Percentiles rank a stretch among this genome's conserved stretches.
Conservation (phyloP, 23 tunicate species). For the Halocynthia roretzi region DNA sequence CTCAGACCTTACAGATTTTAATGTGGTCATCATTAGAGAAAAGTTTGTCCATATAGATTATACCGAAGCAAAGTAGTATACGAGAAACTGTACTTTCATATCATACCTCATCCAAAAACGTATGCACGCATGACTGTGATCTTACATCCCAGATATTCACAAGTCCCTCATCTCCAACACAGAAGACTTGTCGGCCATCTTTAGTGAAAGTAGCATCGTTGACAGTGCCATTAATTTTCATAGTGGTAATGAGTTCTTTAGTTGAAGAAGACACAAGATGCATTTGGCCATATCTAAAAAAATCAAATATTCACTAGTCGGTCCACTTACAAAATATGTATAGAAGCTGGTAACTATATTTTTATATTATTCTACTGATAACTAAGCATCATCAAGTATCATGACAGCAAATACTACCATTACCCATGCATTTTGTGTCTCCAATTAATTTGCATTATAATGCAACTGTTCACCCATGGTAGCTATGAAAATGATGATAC, state of each 20-base stretch:
- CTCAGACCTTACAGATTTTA: no score
- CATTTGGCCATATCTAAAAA: constrained; percentile 64
- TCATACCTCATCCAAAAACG: constrained; percentile 59
- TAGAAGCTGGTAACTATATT: background rate
- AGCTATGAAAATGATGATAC: no score
- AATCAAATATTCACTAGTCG: background rate
- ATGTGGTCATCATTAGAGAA: no score
- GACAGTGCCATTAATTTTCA: constrained; percentile 82
- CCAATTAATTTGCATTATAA: no score
- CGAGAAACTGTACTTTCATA: background rate
- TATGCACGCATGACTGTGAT: constrained; percentile 33
- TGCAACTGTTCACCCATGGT: no score
- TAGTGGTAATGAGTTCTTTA: constrained; percentile 60
- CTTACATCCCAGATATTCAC: constrained; percentile 67
- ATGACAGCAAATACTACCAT: no score
- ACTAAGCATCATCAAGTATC: no score
- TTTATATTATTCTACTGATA: background rate
- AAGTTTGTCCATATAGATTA: no score
- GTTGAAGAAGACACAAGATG: constrained; percentile 55
- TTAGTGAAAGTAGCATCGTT: constrained; percentile 54
- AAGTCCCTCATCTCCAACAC: constrained; percentile 78
- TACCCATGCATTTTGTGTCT: no score
- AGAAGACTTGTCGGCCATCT: constrained; percentile 53
- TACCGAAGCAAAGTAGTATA: no score
- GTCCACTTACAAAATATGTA: background rate